phyloP scores from a whole-genome alignment of 2,797 vertebrate genomes.

The Smutsia temminckii region DNA sequence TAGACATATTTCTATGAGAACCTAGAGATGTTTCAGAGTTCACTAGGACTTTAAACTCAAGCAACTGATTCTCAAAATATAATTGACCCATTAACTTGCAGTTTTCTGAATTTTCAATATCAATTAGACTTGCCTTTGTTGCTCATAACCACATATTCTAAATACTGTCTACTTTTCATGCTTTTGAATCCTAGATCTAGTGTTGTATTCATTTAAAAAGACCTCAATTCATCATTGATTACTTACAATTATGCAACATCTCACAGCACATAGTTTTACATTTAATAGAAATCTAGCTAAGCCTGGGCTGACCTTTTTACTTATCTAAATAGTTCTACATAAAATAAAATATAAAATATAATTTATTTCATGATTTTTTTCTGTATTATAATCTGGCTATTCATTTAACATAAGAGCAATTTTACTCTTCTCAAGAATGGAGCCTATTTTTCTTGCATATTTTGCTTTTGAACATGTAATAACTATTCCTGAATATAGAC shows the following conservation, averaged over 20 bases:
- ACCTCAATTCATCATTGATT: neutral
- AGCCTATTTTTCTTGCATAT: neutral
- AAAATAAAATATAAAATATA: neutral
- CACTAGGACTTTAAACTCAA: neutral
- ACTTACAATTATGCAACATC: neutral
- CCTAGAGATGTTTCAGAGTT: neutral
- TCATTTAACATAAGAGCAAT: neutral
- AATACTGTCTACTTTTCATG: neutral
- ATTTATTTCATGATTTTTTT: neutral
- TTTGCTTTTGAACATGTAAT: slow-evolving; percentile 32
- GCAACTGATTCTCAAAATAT: neutral
- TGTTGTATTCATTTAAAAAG: neutral
- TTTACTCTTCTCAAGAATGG: neutral
- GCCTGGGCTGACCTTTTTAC: neutral
- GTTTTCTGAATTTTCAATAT: neutral
- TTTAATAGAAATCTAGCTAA: neutral
- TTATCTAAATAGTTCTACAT: neutral
- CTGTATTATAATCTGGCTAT: neutral
- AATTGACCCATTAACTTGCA: neutral
- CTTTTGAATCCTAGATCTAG: neutral
- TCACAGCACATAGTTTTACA: neutral
- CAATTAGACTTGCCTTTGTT: neutral
- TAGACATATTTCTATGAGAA: neutral
- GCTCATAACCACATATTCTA: neutral
- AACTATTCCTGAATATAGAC: neutral